Base-by-base conservation (phyloP, 2,888 invertebrate genomes). In the Doris montereyensis region DNA sequence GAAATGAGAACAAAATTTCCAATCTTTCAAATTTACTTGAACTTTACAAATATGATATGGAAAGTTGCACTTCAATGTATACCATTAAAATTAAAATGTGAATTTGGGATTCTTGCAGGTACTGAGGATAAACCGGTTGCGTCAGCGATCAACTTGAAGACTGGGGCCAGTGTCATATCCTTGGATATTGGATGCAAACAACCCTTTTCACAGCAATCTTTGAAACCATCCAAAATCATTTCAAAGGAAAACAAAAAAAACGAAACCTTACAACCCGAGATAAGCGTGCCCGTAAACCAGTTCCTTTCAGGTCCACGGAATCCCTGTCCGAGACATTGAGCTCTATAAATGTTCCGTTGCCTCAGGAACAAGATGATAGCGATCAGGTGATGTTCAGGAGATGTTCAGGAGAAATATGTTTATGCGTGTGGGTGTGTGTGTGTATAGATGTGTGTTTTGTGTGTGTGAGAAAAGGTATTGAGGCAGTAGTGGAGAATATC, bases 151-250 rank as follows among this genome's bases (percentile, higher is more conserved):
- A 89, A 88, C 78, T 79, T 89, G 32, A 90, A 89, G 83, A 89
- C 89, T 24, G 89, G 89, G 57, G 82, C 87, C 71, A 88, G 87
- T 84, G 86, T 90, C 32, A 88, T 90, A 71, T 85, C 87, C 2
- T 76, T 89, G 62, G 89, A 89, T 62, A 10, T 78, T 28, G 52
- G 52, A 10, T 17, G 8, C 52, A 41, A 41, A 41, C 8, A 5
- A 10, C 17, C 52, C 52, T 10, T 10, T 17, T 17, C 17, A 10
- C 5, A 5, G 17, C 52, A 41, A 41, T 41, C 52, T 10, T 17
- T n/a, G 5, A 41, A 41, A 13, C 28, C 32, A 28, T 67, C 13
- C 34, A 76, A 13, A 28, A 41, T 76, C 5, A 30, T n/a, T 5
- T 13, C 30, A 76, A 41, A 34, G 41, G 65, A 32, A 76, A 76